Conservation (phyloP, 2,113 vertebrate genomes). For the Microcebus griseorufus region DNA sequence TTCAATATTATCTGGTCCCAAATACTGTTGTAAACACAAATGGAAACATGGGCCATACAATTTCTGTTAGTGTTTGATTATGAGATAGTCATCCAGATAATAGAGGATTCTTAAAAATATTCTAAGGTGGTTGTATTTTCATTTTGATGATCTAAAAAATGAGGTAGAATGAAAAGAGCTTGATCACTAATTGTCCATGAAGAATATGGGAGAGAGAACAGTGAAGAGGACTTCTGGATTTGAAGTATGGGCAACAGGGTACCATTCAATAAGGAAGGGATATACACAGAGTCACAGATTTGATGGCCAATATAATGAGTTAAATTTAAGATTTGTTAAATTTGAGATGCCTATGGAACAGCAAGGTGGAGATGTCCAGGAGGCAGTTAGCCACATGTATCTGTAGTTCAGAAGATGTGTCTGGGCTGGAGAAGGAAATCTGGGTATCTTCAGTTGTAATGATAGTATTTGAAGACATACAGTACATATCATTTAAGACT, state of each 20-base stretch:
- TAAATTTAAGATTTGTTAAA: not conserved
- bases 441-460: not conserved
- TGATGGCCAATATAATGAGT: not conserved
- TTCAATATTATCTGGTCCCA: not conserved
- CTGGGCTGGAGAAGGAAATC: not conserved
- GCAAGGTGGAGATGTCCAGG: not conserved
- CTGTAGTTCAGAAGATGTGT: not conserved
- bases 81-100: not conserved
- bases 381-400: not conserved
- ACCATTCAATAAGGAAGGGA: not conserved
- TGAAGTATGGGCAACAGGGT: not conserved
- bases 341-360: not conserved
- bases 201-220: not conserved
- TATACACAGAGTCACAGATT: not conserved
- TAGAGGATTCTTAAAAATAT: not conserved
- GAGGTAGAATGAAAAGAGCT: not conserved
- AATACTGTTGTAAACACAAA: not conserved
- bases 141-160: not conserved
- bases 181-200: not conserved
- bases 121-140: not conserved
- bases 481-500: not conserved
- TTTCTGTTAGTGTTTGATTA: not conserved
- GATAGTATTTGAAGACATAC: not conserved
- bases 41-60: not conserved
- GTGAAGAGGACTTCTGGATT: not conserved